Evolutionary conservation across 2,888 invertebrate species (phyloP).

Genomic region (Thalpophila matura): DNA sequence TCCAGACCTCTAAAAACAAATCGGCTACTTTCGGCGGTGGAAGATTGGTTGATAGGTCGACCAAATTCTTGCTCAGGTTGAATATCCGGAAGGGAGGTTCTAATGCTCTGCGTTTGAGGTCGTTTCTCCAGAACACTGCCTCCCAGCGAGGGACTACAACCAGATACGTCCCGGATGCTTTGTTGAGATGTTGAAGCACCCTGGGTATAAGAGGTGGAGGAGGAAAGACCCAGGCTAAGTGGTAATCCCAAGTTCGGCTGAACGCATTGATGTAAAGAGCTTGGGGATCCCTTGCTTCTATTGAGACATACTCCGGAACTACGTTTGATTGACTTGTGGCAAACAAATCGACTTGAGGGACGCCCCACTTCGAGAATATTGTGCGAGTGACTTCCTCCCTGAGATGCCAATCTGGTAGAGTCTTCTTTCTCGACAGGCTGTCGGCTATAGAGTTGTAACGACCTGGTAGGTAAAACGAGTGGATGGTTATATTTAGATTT

Average conservation of each 20-base stretch:
- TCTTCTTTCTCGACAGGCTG: conserved; percentile 41
- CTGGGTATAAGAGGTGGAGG: conserved; percentile 56
- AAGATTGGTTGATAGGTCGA: conserved; percentile 42
- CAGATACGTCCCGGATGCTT: conserved; percentile 37
- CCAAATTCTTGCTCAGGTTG: conserved; percentile 26
- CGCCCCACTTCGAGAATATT: conserved; percentile 44
- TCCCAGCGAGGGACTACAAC: conserved; percentile 50
- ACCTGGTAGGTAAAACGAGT: conserved; percentile 55
- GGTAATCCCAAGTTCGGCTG: neutral
- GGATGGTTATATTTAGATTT: conserved; percentile 1
- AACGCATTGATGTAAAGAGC: conserved; percentile 3
- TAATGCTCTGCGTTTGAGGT: conserved; percentile 40
- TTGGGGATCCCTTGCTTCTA: neutral
- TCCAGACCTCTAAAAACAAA: conserved; percentile 12
- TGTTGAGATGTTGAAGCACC: conserved; percentile 53
- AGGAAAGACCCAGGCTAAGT: conserved; percentile 55
- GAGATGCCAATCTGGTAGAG: conserved; percentile 55
- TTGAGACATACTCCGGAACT: neutral
- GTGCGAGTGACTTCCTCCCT: neutral
- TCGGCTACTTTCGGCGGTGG: conserved; percentile 22
- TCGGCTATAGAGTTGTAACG: conserved; percentile 59
- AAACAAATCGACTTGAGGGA: conserved; percentile 34
- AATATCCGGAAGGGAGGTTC: conserved; percentile 36
- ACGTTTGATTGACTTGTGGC: neutral
- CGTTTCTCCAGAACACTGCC: conserved; percentile 47